Percentiles rank a stretch among this genome's conserved stretches.
Conservation (phyloP, 2,113 vertebrate species). For the Corythoichthys intestinalis region DNA sequence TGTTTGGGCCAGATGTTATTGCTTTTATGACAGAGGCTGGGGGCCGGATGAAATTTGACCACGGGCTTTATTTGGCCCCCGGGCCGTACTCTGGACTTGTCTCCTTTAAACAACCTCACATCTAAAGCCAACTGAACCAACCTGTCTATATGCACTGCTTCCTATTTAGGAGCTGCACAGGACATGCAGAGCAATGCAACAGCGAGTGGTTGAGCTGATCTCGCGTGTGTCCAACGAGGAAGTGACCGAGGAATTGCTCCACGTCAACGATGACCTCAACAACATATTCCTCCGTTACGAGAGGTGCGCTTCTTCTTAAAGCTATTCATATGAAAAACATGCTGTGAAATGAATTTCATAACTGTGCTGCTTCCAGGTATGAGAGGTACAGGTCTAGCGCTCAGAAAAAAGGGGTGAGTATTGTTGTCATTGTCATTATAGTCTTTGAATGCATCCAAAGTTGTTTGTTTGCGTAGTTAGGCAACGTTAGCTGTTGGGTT, state of each 20-base stretch:
- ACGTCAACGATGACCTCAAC: slow-evolving; percentile 95
- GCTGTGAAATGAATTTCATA: not conserved
- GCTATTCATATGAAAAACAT: not conserved
- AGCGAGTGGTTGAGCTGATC: slow-evolving; percentile 92
- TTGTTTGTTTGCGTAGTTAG: not conserved
- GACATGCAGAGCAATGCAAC: slow-evolving; percentile 98
- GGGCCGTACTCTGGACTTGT: too few relatives aligned
- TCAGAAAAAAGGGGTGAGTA: slow-evolving; percentile 90
- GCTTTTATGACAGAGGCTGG: too few relatives aligned
- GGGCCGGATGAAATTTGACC: too few relatives aligned
- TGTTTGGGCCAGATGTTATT: too few relatives aligned
- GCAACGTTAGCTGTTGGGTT: not conserved
- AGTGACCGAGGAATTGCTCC: slow-evolving; percentile 93
- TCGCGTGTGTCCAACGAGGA: slow-evolving; percentile 95
- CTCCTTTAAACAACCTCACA: too few relatives aligned
- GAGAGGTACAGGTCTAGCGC: slow-evolving; percentile 84
- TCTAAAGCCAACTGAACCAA: not conserved
- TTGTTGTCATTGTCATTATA: slow-evolving; percentile 25
- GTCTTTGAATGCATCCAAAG: not conserved
- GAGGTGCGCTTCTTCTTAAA: slow-evolving; percentile 67
- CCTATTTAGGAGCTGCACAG: slow-evolving; percentile 85
- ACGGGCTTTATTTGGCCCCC: too few relatives aligned
- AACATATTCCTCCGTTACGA: slow-evolving; percentile 96
- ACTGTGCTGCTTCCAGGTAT: slow-evolving; percentile 74
- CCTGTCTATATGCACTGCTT: slow-evolving; percentile 1